Percentiles rank a stretch among this genome's conserved stretches.
Conservation (phyloP, 2,888 invertebrate species). For the Caenorhabditis sp. region DNA sequence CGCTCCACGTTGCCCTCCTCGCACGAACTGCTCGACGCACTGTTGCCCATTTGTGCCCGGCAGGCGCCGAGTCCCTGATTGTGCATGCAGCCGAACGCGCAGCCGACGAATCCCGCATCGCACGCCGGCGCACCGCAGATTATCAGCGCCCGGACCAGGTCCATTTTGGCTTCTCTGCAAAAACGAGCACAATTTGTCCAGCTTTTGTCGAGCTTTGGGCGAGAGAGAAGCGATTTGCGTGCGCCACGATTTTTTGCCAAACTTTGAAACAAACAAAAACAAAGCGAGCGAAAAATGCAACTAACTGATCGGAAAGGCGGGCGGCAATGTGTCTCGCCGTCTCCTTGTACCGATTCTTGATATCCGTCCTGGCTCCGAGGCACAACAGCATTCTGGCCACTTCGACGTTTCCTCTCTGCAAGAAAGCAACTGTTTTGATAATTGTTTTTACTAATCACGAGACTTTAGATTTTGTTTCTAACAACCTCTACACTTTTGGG, state of each 20-base stretch:
- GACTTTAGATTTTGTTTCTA: too few relatives aligned
- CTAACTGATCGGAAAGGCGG: constrained; percentile 71
- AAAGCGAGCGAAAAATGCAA: neutral
- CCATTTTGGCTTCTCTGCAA: constrained; percentile 55
- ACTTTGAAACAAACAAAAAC: constrained; percentile 52
- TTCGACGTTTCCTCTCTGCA: constrained; percentile 71
- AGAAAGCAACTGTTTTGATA: too few relatives aligned
- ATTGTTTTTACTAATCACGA: too few relatives aligned
- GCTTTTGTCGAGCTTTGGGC: too few relatives aligned
- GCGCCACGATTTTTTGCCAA: too few relatives aligned
- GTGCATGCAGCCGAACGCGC: constrained; percentile 76
- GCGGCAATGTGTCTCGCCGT: constrained; percentile 80
- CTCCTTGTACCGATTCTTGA: constrained; percentile 78
- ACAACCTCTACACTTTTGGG: too few relatives aligned
- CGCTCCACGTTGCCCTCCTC: constrained; percentile 36
- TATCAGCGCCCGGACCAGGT: constrained; percentile 63
- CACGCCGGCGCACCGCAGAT: constrained; percentile 74
- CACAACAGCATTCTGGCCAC: constrained; percentile 80
- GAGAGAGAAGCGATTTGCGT: too few relatives aligned
- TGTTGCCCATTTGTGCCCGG: constrained; percentile 31
- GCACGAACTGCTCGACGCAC: neutral
- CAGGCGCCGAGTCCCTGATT: constrained; percentile 24
- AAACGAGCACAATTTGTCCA: neutral
- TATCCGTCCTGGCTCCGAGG: constrained; percentile 81
- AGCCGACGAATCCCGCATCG: constrained; percentile 68